phyloP scores from a whole-genome alignment of 2,113 vertebrate genomes.

The Muntiacus muntjak region DNA sequence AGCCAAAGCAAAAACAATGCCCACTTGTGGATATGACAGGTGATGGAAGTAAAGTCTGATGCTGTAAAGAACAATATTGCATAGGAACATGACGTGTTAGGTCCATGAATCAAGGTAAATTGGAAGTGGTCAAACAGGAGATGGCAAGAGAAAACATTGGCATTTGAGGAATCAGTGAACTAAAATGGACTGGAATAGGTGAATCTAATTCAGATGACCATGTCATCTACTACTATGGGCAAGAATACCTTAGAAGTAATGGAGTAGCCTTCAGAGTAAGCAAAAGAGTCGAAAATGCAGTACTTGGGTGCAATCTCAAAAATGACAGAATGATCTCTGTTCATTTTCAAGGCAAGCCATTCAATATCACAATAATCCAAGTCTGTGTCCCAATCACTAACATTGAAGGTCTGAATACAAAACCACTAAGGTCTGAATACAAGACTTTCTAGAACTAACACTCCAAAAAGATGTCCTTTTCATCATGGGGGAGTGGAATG shows the following conservation, averaged over 20 bases:
- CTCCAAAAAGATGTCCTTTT: neutral
- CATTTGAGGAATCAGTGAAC: no score
- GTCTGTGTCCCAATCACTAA: neutral
- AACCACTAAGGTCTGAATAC: neutral
- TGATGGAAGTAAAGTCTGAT: no score
- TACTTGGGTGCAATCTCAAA: neutral
- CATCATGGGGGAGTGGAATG: neutral
- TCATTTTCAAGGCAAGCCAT: neutral
- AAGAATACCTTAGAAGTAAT: neutral
- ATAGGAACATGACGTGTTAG: no score
- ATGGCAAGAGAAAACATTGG: no score
- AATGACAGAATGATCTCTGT: neutral
- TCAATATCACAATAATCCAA: neutral
- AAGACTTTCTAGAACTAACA: neutral
- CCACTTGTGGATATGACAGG: no score
- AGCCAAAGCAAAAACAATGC: no score
- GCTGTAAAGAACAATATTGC: no score
- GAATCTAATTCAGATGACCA: neutral
- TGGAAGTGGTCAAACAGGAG: no score
- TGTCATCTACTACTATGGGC: neutral
- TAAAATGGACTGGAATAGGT: no score
- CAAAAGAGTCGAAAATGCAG: neutral
- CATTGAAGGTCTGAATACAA: neutral
- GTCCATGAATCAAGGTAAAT: no score
- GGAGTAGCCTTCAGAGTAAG: neutral